Evolutionary conservation across 37 sponge, comb jelly and placozoan genomes (phyloP).

Genomic region (Hormiphora californensis): DNA sequence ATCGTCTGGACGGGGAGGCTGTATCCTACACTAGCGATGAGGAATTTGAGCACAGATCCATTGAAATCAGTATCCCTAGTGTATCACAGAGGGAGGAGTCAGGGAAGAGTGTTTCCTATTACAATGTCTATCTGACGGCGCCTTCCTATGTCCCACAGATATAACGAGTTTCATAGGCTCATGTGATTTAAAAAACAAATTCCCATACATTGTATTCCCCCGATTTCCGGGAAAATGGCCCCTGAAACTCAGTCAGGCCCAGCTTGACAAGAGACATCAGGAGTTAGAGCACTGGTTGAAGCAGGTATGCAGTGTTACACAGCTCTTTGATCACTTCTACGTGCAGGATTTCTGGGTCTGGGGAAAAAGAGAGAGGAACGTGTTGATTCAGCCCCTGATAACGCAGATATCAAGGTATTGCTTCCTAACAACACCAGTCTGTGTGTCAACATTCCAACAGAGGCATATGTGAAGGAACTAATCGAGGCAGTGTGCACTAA

Average conservation of each 20-base stretch:
- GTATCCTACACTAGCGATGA: not conserved
- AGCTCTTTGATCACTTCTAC: constrained; percentile 53
- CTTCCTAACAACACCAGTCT: not conserved
- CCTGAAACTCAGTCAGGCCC: constrained; percentile 72
- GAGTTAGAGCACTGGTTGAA: constrained; percentile 83
- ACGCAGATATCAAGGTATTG: constrained; percentile 21
- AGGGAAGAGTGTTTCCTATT: constrained; percentile 18
- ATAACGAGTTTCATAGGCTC: constrained; percentile 46
- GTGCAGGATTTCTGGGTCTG: not conserved
- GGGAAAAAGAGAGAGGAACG: not conserved
- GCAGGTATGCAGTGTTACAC: constrained; percentile 62
- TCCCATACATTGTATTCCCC: constrained; percentile 79
- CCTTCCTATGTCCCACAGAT: constrained; percentile 58
- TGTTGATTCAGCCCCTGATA: not conserved
- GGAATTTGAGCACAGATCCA: not conserved
- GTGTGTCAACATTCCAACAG: constrained; percentile 50
- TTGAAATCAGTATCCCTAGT: constrained; percentile 55
- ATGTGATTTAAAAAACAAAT: constrained; percentile 79
- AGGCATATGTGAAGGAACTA: not conserved
- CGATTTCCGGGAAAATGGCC: constrained; percentile 93
- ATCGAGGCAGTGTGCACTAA: not conserved
- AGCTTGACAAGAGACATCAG: constrained; percentile 76
- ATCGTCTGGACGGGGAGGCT: constrained; percentile 42
- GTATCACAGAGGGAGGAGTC: constrained; percentile 25
- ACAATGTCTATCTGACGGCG: constrained; percentile 57